phyloP scores from a whole-genome alignment of 1,140 invertebrate genomes.

The Heliconius melpomene region DNA sequence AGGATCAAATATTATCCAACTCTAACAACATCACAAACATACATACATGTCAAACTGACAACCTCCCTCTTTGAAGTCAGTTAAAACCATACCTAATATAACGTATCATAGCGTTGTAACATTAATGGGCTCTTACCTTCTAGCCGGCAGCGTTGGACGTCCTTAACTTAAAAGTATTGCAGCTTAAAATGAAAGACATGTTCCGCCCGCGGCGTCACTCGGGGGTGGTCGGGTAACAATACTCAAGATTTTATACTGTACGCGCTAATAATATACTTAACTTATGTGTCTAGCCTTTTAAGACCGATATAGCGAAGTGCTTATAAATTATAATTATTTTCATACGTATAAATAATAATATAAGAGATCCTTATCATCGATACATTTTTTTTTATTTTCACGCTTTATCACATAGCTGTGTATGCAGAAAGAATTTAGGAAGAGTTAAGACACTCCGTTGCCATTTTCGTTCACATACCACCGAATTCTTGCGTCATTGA shows the following conservation, averaged over 20 bases:
- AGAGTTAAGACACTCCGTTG: too few relatives aligned
- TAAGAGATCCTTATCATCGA: too few relatives aligned
- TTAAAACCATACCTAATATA: background rate
- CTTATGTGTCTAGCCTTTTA: slow-evolving; percentile 2
- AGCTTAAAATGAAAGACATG: slow-evolving; percentile 52
- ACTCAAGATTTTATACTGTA: slow-evolving; percentile 11
- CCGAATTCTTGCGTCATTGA: too few relatives aligned
- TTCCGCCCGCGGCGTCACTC: slow-evolving; percentile 38
- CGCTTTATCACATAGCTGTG: too few relatives aligned
- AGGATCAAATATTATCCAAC: too few relatives aligned
- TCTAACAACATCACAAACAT: too few relatives aligned
- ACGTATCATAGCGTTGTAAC: slow-evolving; percentile 6
- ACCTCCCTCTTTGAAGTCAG: too few relatives aligned
- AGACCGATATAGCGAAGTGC: background rate
- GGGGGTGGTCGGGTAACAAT: slow-evolving; percentile 20
- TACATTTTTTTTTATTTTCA: too few relatives aligned
- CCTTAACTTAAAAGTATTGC: slow-evolving; percentile 25
- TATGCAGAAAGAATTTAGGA: too few relatives aligned
- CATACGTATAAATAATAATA: too few relatives aligned
- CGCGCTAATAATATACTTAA: slow-evolving; percentile 1
- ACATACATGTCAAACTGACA: too few relatives aligned
- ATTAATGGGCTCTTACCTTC: slow-evolving; percentile 16
- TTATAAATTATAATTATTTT: background rate
- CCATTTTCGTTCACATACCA: too few relatives aligned
- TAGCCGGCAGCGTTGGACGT: slow-evolving; percentile 10